Evolutionary conservation across 35 echinoderm and acorn worm species (phyloP).

Genomic region (Lytechinus pictus): DNA sequence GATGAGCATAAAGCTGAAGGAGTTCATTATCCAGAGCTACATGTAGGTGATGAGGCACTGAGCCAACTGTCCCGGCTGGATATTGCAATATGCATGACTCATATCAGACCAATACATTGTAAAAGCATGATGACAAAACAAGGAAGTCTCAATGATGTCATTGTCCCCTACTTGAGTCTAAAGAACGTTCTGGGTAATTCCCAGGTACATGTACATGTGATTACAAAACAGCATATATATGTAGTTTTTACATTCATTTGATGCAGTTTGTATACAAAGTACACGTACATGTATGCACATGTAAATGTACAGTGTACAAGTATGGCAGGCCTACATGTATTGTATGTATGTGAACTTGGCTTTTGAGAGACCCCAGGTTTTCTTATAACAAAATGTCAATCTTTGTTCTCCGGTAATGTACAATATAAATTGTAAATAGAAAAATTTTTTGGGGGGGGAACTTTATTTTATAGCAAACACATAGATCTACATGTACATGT

Average conservation of each 20-base stretch:
- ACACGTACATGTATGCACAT: no score
- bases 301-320: no score
- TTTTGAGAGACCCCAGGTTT: no score
- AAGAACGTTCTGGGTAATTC: not conserved
- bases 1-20: not conserved
- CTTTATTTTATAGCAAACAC: no score
- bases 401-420: no score
- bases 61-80: not conserved
- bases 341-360: no score
- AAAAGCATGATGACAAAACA: not conserved
- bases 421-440: no score
- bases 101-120: not conserved
- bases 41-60: not conserved
- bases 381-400: no score
- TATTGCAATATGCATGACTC: conserved; percentile 4
- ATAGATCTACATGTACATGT: no score
- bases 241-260: not conserved
- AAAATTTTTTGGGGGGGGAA: no score
- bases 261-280: no score
- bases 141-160: conserved; percentile 18
- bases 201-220: not conserved
- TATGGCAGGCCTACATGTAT: no score
- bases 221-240: not conserved
- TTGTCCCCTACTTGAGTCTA: not conserved
- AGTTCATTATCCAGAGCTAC: not conserved